A percentile compares a stretch with the other conserved stretches of the same genome.
Evolutionary conservation across 1,140 invertebrate genomes (phyloP).

Genomic region (Brachionus rubens): DNA sequence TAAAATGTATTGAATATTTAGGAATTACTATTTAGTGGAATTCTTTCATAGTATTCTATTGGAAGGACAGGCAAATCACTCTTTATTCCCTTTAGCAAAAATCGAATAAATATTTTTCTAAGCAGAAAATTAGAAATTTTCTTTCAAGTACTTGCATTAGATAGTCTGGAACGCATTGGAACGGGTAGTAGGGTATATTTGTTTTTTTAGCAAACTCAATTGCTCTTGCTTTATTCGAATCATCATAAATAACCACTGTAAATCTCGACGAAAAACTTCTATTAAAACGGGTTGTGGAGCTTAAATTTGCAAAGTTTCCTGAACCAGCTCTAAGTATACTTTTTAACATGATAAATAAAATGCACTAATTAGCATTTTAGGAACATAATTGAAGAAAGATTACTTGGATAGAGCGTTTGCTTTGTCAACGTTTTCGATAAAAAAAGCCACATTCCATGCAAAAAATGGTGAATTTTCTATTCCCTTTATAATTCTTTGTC

Average conservation of each 20-base stretch:
- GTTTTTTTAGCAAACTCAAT: not conserved
- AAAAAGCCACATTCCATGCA: conserved; percentile 6
- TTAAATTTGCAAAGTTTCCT: not conserved
- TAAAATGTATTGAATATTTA: too few species aligned
- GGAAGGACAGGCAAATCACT: not conserved
- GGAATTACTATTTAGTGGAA: not conserved
- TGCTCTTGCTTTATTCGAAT: not conserved
- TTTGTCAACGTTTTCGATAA: not conserved
- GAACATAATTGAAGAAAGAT: not conserved
- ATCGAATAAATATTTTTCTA: too few species aligned
- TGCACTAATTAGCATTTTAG: not conserved
- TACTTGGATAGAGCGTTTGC: not conserved
- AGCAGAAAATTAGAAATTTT: not conserved
- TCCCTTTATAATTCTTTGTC: not conserved
- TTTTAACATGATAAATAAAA: not conserved
- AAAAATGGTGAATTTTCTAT: not conserved
- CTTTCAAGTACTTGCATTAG: not conserved
- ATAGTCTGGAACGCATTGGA: conserved; percentile 18
- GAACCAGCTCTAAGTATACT: not conserved
- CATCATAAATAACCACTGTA: conserved; percentile 11
- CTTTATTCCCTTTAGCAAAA: conserved; percentile 8
- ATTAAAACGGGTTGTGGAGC: not conserved
- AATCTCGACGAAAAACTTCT: conserved; percentile 10
- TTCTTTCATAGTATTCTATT: conserved; percentile 5
- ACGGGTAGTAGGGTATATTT: conserved; percentile 7